Conservation (phyloP, 2,797 vertebrate species). For the Onychomys arenicola region DNA sequence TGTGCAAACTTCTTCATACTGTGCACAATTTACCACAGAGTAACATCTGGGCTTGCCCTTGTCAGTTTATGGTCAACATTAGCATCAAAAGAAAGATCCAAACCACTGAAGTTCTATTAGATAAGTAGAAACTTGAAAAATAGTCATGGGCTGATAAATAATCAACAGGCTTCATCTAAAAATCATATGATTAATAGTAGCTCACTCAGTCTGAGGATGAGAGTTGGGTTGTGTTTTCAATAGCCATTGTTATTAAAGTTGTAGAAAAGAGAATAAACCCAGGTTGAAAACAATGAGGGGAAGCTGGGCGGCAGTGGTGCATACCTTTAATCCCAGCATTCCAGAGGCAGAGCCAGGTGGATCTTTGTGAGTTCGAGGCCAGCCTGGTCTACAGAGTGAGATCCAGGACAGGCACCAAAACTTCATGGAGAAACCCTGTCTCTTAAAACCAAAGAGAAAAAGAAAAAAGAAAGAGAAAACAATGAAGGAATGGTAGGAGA, state of each 20-base stretch:
- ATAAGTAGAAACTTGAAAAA: neutral
- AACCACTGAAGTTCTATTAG: neutral
- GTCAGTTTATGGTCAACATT: neutral
- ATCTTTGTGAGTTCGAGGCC: no score
- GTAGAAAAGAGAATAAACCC: neutral
- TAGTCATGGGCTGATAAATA: neutral
- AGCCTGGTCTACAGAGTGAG: no score
- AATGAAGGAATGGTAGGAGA: neutral
- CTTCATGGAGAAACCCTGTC: no score
- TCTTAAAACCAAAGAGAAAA: no score
- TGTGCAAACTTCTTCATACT: no score
- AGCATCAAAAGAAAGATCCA: neutral
- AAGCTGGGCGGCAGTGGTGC: no score
- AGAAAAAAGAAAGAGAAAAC: neutral
- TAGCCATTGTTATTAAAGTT: constrained; percentile 59
- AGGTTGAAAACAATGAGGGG: neutral
- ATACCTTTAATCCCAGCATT: no score
- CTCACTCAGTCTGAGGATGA: neutral
- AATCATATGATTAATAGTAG: constrained; percentile 19
- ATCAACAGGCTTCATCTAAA: neutral
- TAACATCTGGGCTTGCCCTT: neutral
- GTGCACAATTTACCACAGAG: neutral
- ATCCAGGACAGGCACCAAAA: no score
- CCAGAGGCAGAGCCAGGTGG: no score
- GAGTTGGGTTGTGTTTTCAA: neutral